These are phyloP conservation scores for Leptinotarsa undecemlineata DNA, from an alignment of 1,140 invertebrate species.

Conservation along the genomic window DNA sequence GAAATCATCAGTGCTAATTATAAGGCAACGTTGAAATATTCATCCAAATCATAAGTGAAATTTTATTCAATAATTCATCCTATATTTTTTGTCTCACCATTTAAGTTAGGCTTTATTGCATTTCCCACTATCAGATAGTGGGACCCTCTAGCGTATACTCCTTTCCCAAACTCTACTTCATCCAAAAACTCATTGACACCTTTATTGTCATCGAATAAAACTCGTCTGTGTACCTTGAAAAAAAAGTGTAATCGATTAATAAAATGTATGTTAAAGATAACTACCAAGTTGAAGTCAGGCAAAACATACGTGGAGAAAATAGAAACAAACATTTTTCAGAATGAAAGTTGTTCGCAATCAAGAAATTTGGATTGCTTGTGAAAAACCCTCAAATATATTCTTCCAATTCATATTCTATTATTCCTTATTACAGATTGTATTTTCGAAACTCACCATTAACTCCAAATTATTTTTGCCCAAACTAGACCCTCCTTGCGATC, in stretches of 20 bases:
- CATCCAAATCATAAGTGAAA: no score
- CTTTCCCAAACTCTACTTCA: conserved; percentile 69
- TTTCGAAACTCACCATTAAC: conserved; percentile 64
- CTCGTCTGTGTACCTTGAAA: conserved; percentile 80
- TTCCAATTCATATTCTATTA: no score
- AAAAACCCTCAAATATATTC: no score
- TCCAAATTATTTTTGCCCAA: conserved; percentile 73
- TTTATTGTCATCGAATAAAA: conserved; percentile 86
- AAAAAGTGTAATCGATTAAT: background rate
- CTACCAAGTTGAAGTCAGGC: background rate
- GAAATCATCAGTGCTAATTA: no score
- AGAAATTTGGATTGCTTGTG: no score
- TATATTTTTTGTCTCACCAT: background rate
- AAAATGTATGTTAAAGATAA: background rate
- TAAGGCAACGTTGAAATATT: no score
- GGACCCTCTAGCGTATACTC: conserved; percentile 72
- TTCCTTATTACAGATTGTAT: no score
- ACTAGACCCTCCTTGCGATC: conserved; percentile 84
- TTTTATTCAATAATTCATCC: no score
- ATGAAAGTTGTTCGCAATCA: background rate
- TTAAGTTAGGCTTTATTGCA: background rate
- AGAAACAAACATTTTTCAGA: background rate
- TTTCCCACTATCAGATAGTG: conserved; percentile 58
- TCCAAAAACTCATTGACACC: conserved; percentile 89
- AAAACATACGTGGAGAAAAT: background rate